A percentile compares a stretch with the other conserved stretches of the same genome.
Evolutionary conservation across 2,797 vertebrate genomes (phyloP).

Genomic region (Anguilla obscura): DNA sequence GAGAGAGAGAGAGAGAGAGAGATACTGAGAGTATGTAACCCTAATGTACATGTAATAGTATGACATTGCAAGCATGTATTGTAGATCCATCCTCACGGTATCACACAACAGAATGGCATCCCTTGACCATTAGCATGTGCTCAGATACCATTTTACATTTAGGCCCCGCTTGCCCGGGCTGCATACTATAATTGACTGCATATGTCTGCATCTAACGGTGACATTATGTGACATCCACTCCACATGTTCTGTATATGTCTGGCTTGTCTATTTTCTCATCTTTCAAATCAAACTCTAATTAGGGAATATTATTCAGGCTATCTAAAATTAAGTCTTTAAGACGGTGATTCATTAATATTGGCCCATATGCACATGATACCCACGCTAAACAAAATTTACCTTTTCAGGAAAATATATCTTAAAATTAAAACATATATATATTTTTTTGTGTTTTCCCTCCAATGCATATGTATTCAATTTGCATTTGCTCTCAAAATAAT

Average conservation of each 20-base stretch:
- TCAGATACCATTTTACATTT: slow-evolving; percentile 37
- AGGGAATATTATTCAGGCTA: slow-evolving; percentile 39
- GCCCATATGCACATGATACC: neutral
- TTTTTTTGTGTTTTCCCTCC: neutral
- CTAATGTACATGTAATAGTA: slow-evolving; percentile 26
- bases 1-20: neutral
- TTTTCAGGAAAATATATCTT: neutral
- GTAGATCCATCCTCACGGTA: slow-evolving; percentile 37
- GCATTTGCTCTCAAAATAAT: neutral
- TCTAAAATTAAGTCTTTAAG: slow-evolving; percentile 18
- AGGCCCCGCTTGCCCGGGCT: slow-evolving; percentile 50
- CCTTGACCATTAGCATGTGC: slow-evolving; percentile 41
- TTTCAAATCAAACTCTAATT: slow-evolving; percentile 40
- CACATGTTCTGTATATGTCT: slow-evolving; percentile 24
- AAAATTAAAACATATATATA: neutral
- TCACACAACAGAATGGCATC: slow-evolving; percentile 34
- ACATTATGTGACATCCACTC: slow-evolving; percentile 30
- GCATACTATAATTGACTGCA: slow-evolving; percentile 49
- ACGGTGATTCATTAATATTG: slow-evolving; percentile 18
- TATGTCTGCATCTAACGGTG: slow-evolving; percentile 37
- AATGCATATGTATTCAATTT: neutral
- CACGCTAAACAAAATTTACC: neutral
- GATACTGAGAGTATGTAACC: neutral
- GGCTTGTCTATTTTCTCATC: slow-evolving; percentile 35
- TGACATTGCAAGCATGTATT: slow-evolving; percentile 24